Percentiles rank a stretch among this genome's conserved stretches.
phyloP scores from a whole-genome alignment of 2,888 invertebrate species.

The Eilema griseolum region DNA sequence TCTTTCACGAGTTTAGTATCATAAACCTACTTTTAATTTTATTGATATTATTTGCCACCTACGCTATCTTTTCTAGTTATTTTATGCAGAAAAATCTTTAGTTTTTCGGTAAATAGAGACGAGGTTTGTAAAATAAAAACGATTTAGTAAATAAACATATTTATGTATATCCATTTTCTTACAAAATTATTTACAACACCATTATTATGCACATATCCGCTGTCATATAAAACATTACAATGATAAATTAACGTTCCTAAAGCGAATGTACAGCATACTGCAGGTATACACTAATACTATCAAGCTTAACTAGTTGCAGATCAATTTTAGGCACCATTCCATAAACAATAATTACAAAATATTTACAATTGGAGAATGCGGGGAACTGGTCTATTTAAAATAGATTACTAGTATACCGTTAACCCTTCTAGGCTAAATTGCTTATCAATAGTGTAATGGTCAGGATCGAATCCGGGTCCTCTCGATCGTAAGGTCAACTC shows the following conservation, averaged over 20 bases:
- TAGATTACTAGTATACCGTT: too few species aligned
- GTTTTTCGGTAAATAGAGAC: not conserved
- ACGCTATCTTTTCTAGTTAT: too few species aligned
- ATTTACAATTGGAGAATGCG: constrained; percentile 30
- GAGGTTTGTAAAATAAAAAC: constrained; percentile 57
- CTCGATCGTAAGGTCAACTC: too few species aligned
- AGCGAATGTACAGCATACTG: constrained; percentile 78
- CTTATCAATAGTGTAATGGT: too few species aligned
- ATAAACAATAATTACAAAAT: constrained; percentile 59
- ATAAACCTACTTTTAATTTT: too few species aligned
- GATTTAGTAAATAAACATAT: constrained; percentile 78
- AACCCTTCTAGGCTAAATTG: too few species aligned
- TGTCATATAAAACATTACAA: constrained; percentile 83
- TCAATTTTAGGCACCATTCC: constrained; percentile 78
- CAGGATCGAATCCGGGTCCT: too few species aligned
- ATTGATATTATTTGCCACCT: too few species aligned
- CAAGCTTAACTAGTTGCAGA: constrained; percentile 73
- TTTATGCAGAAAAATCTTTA: too few species aligned
- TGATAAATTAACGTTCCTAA: constrained; percentile 79
- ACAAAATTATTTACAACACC: constrained; percentile 85
- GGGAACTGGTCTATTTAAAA: not conserved
- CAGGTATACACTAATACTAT: constrained; percentile 60
- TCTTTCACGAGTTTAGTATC: too few species aligned
- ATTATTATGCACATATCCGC: constrained; percentile 83
- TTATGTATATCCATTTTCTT: constrained; percentile 82